Evolutionary conservation across 2,113 vertebrate species (phyloP), one percentile per base, ranked within the genome.

Genomic region (Hippocampus comes): DNA sequence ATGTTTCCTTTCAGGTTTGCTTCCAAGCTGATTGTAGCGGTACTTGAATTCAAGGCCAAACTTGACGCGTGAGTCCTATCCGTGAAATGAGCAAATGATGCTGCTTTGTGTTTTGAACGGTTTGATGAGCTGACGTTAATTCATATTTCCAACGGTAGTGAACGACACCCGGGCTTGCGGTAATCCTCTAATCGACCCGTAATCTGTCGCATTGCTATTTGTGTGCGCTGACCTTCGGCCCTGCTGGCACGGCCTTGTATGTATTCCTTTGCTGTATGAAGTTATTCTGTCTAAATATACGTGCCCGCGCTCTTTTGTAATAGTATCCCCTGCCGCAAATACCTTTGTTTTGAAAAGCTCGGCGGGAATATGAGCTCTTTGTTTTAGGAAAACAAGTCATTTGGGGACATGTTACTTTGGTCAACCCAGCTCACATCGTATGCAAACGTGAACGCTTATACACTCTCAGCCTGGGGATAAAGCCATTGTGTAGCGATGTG

Each of bases 31-130:
- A 94, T 95, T 0, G 91, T 91, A 18, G 94, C 91, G 2, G 92
- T 94, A 41, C 82, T 94, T 75, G 93, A 94, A 72, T 94, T 94
- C 80, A 94, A 91, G 77, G 87, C 88, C 79, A 90, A 87, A 86
- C 78, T 93, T 57, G 88, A 91, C 70, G 91, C 71, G 94, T 94
- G 63, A 85, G n/a, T 43, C 41, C 43, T 27, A 9, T 11, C 21
- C 38, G 38, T 15, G 10, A 30, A 55, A 53, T 55, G 20, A 68
- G 17, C 5, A 38, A 7, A 34, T 20, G 8, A 42, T 23, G 4
- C 1, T 41, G n/a, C 30, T 23, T 9, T 5, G n/a, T 59, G 38
- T 51, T 21, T 68, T 21, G 30, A 55, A 23, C 18, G 17, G 17
- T 67, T 38, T 14, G 27, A 7, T 53, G 49, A 38, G 17, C 6